Conservation (phyloP, 2,797 vertebrate species). For the Cyclura pinguis region DNA sequence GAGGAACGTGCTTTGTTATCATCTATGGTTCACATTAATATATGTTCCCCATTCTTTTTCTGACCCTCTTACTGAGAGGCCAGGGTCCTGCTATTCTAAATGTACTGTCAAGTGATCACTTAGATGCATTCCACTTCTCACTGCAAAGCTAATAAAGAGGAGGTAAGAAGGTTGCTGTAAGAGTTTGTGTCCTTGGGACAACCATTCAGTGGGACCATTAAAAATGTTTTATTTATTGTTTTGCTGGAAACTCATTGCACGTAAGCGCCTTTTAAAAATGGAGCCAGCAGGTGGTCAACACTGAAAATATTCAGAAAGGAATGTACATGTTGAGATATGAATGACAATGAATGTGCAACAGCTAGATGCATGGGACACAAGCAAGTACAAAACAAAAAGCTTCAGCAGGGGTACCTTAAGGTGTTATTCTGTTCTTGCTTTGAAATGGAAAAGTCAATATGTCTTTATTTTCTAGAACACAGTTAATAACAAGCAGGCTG, state of each 20-base stretch:
- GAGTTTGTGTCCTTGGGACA: not conserved
- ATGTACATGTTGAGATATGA: not conserved
- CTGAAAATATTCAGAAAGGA: not conserved
- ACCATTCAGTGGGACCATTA: constrained; percentile 12
- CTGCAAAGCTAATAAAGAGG: not conserved
- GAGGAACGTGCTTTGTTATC: constrained; percentile 33
- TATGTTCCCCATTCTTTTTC: not conserved
- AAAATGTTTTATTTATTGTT: not conserved
- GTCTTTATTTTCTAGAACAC: not conserved
- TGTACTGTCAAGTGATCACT: constrained; percentile 11
- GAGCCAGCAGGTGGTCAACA: constrained; percentile 4
- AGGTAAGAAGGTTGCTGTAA: not conserved
- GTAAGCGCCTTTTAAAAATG: constrained; percentile 12
- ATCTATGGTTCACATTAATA: constrained; percentile 10
- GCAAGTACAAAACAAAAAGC: not conserved
- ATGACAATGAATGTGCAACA: not conserved
- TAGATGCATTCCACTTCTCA: constrained; percentile 1
- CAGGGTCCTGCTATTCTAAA: constrained; percentile 10
- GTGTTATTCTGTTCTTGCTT: not conserved
- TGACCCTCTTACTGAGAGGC: not conserved
- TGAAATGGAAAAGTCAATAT: not conserved
- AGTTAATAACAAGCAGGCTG: not conserved
- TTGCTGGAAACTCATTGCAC: not conserved
- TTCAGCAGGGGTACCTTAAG: not conserved
- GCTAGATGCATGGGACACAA: not conserved